Evolutionary conservation across 2,888 invertebrate species (phyloP).

Genomic region (Melinaea marsaeus): DNA sequence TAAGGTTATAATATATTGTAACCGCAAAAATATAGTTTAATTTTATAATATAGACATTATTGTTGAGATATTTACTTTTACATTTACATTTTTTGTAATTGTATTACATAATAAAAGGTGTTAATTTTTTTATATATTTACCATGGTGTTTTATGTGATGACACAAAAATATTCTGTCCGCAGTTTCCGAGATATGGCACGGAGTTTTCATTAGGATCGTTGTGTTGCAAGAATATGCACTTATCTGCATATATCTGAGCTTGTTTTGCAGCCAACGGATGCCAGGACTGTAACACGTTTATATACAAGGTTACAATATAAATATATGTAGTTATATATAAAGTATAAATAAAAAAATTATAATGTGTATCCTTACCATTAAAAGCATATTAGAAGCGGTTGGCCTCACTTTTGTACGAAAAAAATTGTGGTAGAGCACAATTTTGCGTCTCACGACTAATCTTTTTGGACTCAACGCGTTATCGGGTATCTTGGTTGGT

Average conservation of each 20-base stretch:
- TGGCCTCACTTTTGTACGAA: conserved; percentile 85
- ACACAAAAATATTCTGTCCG: conserved; percentile 89
- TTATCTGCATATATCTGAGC: conserved; percentile 87
- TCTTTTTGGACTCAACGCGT: conserved; percentile 76
- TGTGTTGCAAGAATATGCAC: conserved; percentile 84
- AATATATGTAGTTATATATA: background rate
- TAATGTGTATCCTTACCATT: conserved; percentile 77
- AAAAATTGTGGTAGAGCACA: conserved; percentile 86
- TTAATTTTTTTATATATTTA: background rate
- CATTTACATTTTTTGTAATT: background rate
- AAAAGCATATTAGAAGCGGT: conserved; percentile 87
- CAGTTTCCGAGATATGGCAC: conserved; percentile 83
- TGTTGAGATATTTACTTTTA: too few species aligned
- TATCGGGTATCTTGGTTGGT: conserved; percentile 56
- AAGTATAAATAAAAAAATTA: background rate
- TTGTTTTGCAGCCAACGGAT: conserved; percentile 81
- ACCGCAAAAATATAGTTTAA: too few species aligned
- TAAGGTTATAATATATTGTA: too few species aligned
- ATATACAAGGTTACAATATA: conserved; percentile 7
- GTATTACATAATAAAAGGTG: too few species aligned
- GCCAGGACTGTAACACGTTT: conserved; percentile 81
- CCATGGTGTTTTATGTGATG: conserved; percentile 89
- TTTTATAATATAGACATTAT: too few species aligned
- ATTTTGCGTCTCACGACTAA: conserved; percentile 83
- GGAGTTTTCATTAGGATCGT: conserved; percentile 80